Evolutionary conservation across 2,888 invertebrate species (phyloP), one percentile per base, ranked within the genome.

Genomic region (Noctua pronuba): DNA sequence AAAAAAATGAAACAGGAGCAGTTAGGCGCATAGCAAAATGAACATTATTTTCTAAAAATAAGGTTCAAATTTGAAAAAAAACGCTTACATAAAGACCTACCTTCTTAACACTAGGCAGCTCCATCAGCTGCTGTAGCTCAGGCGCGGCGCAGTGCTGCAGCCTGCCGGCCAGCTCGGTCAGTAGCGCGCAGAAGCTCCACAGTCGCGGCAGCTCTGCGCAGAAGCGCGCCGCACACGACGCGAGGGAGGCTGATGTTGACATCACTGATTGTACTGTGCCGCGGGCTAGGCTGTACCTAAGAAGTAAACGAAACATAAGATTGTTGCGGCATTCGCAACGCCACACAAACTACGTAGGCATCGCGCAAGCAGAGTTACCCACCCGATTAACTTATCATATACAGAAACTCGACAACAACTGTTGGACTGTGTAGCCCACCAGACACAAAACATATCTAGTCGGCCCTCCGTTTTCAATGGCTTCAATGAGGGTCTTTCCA

Each of bases 101-200:
- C 95, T 98, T 98, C 97, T 98, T 98, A 6, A 99, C 99, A 35
- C 98, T 97, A 2, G 99, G 99, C 86, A 99, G 97, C 86, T 99
- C 98, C 98, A 99, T 97, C 35, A 99, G 97, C 21, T 98, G 98
- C 52, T 98, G 96, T 75, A 99, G 95, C 88, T 99, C 99, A 0
- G 97, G 96, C 18, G 98, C 97, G 78, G 98, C 98, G 94, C 99
- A 99, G 92, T 98, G 98, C 82, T 98, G 97, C 88, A 99, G 97
- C 79, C 98, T 97, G 86, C 97, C 97, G 49, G 98, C 97, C 92
- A 99, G 98, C 82, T 97, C 97, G 38, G 95, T 97, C 77, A 99
- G 96, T 82, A 99, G 95, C 85, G 98, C 97, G 46, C 97, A 97
- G 93, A 98, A 99, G 62, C 98, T 97, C 99, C 99, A 99, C 94